Evolutionary conservation across 1,140 invertebrate genomes (phyloP).

Genomic region (Glossosoma conforme): DNA sequence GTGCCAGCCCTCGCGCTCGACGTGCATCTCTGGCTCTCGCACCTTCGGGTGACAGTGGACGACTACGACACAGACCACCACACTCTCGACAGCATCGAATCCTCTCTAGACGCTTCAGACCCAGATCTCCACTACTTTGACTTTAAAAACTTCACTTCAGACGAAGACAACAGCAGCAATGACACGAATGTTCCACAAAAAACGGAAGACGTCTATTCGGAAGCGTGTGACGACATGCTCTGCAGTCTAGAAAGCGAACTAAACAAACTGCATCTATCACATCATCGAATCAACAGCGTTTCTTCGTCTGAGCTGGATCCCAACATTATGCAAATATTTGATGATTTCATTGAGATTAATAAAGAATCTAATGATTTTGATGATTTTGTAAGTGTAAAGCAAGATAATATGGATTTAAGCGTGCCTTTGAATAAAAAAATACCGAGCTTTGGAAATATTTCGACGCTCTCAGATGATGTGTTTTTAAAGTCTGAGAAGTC

Average conservation of each 20-base stretch:
- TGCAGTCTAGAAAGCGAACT: slow-evolving; percentile 46
- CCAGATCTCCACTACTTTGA: slow-evolving; percentile 5
- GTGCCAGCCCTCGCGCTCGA: slow-evolving; percentile 31
- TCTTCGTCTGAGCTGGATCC: slow-evolving; percentile 36
- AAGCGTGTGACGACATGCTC: slow-evolving; percentile 46
- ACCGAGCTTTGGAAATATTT: slow-evolving; percentile 24
- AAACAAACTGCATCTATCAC: slow-evolving; percentile 45
- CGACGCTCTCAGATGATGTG: slow-evolving; percentile 26
- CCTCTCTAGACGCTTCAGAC: too few relatives aligned
- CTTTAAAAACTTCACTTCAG: slow-evolving; percentile 5
- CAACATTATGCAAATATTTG: slow-evolving; percentile 41
- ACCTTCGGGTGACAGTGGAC: slow-evolving; percentile 39
- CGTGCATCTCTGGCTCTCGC: slow-evolving; percentile 41
- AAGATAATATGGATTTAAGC: slow-evolving; percentile 27
- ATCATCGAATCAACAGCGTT: too few relatives aligned
- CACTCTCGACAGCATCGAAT: slow-evolving; percentile 34
- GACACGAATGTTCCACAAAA: background rate
- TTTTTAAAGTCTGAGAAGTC: slow-evolving; percentile 17
- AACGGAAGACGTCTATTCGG: slow-evolving; percentile 3
- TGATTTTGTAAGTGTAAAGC: too few relatives aligned
- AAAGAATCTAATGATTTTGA: too few relatives aligned
- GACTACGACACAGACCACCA: slow-evolving; percentile 43
- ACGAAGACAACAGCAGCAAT: background rate
- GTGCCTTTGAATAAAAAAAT: slow-evolving; percentile 27
- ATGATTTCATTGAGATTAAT: slow-evolving; percentile 35